Percentiles rank a stretch among this genome's conserved stretches.
phyloP scores from a whole-genome alignment of 92 coral and sea anemone genomes.

The Porites lobata region DNA sequence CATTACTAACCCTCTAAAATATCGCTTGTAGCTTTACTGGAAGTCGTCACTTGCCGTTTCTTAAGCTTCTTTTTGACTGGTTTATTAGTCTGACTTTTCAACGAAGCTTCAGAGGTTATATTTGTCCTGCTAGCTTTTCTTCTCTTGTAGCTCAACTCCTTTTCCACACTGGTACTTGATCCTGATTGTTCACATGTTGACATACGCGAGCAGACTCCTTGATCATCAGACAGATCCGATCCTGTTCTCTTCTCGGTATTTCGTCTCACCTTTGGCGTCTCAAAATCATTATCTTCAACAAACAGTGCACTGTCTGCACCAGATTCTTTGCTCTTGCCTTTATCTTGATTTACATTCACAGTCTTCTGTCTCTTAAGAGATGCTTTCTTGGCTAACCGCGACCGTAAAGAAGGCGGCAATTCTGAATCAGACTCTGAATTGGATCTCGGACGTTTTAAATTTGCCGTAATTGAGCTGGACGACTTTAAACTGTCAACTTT shows the following conservation, averaged over 20 bases:
- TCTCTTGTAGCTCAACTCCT: neutral
- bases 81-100: neutral
- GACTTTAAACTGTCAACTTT: neutral
- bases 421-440: slow-evolving; percentile 32
- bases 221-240: slow-evolving; percentile 27
- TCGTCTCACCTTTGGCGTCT: slow-evolving; percentile 27
- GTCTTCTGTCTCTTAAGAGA: slow-evolving; percentile 4
- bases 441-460: slow-evolving; percentile 17
- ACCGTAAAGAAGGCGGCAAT: neutral
- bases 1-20: slow-evolving; percentile 26
- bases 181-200: neutral
- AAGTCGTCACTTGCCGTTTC: neutral
- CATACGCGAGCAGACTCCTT: neutral
- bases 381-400: neutral
- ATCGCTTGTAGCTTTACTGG: neutral
- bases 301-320: neutral
- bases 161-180: neutral
- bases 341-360: no score
- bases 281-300: slow-evolving; percentile 39
- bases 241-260: slow-evolving; percentile 33
- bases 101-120: neutral
- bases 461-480: neutral
- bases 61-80: neutral
- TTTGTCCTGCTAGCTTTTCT: neutral
- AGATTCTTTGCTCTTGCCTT: neutral